phyloP scores from a whole-genome alignment of 2,888 invertebrate genomes.

The Metopia argyrocephala region DNA sequence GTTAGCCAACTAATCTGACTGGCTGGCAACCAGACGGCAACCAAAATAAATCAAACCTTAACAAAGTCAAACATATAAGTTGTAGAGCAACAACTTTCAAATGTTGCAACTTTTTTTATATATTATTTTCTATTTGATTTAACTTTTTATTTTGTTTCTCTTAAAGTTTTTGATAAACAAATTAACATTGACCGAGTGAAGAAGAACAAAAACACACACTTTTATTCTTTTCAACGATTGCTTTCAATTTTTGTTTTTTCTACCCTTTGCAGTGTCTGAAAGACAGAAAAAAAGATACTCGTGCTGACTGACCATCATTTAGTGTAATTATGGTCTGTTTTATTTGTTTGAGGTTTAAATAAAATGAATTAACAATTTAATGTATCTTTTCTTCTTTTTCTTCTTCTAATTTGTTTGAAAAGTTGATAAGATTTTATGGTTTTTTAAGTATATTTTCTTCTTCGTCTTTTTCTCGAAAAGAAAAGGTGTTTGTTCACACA shows the following conservation, averaged over 20 bases:
- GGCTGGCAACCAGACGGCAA: constrained; percentile 38
- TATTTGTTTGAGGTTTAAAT: neutral
- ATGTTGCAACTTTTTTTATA: too few relatives aligned
- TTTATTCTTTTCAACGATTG: neutral
- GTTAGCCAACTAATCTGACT: constrained; percentile 17
- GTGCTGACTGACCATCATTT: constrained; percentile 43
- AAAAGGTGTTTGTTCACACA: neutral
- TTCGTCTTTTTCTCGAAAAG: too few relatives aligned
- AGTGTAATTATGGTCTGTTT: constrained; percentile 40
- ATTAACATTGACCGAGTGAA: constrained; percentile 63
- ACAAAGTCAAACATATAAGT: too few relatives aligned
- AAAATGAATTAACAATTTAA: neutral
- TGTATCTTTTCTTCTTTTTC: neutral
- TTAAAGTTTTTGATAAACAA: constrained; percentile 54
- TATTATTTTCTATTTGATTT: constrained; percentile 24
- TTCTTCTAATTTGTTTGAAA: too few relatives aligned
- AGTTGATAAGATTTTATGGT: too few relatives aligned
- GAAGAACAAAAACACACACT: constrained; percentile 23
- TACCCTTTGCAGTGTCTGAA: too few relatives aligned
- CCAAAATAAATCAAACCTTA: neutral
- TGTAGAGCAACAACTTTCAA: neutral
- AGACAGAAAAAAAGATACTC: too few relatives aligned
- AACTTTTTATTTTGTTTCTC: neutral
- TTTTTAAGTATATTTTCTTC: too few relatives aligned
- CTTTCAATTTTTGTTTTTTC: neutral